These are phyloP conservation scores for Panorpa germanica DNA, from an alignment of 2,888 invertebrate genomes.

Conservation along the genomic window DNA sequence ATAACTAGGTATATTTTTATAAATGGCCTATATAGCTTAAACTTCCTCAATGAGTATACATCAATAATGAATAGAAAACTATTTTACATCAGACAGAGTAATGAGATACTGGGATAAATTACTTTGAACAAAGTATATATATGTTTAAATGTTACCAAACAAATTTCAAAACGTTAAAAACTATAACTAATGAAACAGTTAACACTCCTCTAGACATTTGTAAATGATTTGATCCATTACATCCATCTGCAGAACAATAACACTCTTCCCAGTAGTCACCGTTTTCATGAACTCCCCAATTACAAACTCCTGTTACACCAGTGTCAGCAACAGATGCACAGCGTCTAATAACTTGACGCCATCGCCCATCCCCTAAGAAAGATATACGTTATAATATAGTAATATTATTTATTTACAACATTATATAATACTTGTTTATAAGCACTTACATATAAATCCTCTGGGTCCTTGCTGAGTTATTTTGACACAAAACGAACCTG, in stretches of 20 bases:
- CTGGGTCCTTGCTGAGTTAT: conserved; percentile 83
- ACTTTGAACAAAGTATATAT: no score
- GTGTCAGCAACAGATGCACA: conserved; percentile 83
- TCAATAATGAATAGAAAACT: no score
- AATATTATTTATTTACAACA: not conserved
- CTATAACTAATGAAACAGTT: conserved; percentile 2
- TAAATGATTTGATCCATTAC: conserved; percentile 32
- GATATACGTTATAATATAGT: conserved; percentile 5
- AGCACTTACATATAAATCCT: conserved; percentile 82
- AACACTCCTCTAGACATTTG: conserved; percentile 4
- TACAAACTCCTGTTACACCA: conserved; percentile 87
- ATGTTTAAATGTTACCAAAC: no score
- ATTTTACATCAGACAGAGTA: no score
- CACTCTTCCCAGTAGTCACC: conserved; percentile 96
- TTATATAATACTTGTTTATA: not conserved
- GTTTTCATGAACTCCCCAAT: conserved; percentile 89
- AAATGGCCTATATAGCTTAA: no score
- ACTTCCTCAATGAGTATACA: no score
- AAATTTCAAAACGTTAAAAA: no score
- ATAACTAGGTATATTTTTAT: no score
- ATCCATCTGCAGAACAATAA: conserved; percentile 82
- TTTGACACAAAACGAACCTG: conserved; percentile 94
- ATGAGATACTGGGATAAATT: no score
- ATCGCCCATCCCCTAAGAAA: conserved; percentile 80
- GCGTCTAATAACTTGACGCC: conserved; percentile 77